These are phyloP conservation scores for Cotesia typhae DNA, from an alignment of 1,140 invertebrate genomes.

Conservation along the genomic window DNA sequence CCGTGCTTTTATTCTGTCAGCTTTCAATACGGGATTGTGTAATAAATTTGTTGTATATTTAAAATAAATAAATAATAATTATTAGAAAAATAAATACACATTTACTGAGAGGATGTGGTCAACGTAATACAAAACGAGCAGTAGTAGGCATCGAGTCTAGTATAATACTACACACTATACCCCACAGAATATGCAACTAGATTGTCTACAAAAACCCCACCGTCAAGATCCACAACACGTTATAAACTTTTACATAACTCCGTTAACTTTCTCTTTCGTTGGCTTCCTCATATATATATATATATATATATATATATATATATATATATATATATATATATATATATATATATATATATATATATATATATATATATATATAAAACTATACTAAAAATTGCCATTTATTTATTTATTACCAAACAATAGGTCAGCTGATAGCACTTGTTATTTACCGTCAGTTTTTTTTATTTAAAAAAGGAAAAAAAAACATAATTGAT, in stretches of 20 bases:
- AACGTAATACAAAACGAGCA: slow-evolving; percentile 47
- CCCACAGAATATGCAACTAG: too few species aligned
- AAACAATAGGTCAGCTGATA: too few species aligned
- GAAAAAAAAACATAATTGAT: too few species aligned
- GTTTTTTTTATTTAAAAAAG: too few species aligned
- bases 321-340: slow-evolving; percentile 1
- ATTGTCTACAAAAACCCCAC: slow-evolving; percentile 15
- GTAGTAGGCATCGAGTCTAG: slow-evolving; percentile 23
- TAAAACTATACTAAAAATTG: too few species aligned
- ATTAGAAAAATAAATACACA: neutral
- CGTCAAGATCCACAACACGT: slow-evolving; percentile 36
- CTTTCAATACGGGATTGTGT: too few species aligned
- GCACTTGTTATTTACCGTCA: too few species aligned
- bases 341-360: slow-evolving; percentile 17
- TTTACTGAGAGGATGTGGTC: slow-evolving; percentile 39
- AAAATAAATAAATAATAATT: too few species aligned
- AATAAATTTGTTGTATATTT: too few species aligned
- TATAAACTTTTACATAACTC: slow-evolving; percentile 59
- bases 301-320: slow-evolving; percentile 11
- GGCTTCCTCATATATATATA: slow-evolving; percentile 41
- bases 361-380: slow-evolving; percentile 17
- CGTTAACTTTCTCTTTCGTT: slow-evolving; percentile 56
- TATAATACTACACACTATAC: slow-evolving; percentile 12
- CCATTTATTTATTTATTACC: too few species aligned
- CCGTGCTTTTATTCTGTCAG: too few species aligned